These are phyloP conservation scores for Myioborus miniatus DNA, from an alignment of 2,797 vertebrate species.

Conservation along the genomic window DNA sequence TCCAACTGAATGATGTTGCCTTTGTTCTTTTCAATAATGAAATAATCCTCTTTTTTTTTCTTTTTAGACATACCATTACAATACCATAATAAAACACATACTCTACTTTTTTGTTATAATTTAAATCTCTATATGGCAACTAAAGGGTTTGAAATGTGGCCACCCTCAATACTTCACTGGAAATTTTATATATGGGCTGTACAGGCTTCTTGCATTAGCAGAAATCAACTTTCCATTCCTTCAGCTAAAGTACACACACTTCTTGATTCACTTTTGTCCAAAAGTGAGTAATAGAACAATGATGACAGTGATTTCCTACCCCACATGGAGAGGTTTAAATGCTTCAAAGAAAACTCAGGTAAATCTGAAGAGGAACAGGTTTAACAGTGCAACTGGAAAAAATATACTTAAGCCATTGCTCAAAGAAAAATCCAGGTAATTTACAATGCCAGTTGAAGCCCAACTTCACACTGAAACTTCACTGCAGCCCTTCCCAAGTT, in stretches of 20 bases:
- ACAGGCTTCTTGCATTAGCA: background rate
- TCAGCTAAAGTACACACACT: background rate
- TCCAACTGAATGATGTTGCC: constrained; percentile 29
- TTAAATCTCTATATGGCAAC: constrained; percentile 1
- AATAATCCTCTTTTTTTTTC: background rate
- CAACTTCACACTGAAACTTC: background rate
- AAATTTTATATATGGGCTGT: background rate
- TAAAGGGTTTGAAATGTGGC: constrained; percentile 37
- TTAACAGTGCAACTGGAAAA: background rate
- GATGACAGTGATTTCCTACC: background rate
- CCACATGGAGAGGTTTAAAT: background rate
- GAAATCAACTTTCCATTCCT: background rate
- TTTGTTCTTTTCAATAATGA: constrained; percentile 21
- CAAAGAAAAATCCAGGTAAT: background rate
- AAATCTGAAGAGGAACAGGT: background rate
- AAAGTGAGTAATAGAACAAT: background rate
- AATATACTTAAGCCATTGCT: background rate
- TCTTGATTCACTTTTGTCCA: constrained; percentile 47
- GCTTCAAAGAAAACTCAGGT: background rate
- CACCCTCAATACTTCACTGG: background rate
- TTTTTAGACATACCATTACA: constrained; percentile 25
- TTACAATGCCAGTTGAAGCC: accelerated
- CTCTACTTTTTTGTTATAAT: background rate
- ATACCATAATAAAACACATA: background rate
- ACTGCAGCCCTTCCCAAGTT: background rate